Base-by-base conservation (phyloP, 2,113 vertebrate genomes). In the Leptosomus discolor region DNA sequence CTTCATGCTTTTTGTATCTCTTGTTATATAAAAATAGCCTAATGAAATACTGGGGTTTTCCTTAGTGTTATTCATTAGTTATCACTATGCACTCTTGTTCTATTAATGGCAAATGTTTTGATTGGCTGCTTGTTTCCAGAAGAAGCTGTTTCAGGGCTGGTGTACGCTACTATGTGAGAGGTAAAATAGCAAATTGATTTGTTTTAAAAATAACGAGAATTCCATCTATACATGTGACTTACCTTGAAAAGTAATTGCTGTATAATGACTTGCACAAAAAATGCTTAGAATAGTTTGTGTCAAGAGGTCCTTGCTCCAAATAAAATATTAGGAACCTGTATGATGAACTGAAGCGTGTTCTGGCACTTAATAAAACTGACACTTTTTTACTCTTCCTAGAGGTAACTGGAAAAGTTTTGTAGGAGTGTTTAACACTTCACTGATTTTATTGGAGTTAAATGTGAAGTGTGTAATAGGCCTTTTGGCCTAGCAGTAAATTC, bases 71-170 rank as follows among this genome's bases (percentile, higher is more conserved):
- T 15, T 70, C 12, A 36, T 73, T 78, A 99, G 99, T 99, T 98
- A 98, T 99, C 92, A 97, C 96, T 19, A 99, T 99, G 98, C 99
- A 98, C 86, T 99, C 99, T 1, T 99, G 99, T 96, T 99, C 98
- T 83, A 98, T 99, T 96, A 99, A 99, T 73, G 99, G 99, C 17
- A 99, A 99, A 80, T 94, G 98, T 96, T 99, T 99, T 79, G 99
- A 99, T 61, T 99, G 99, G 99, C 98, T 98, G 82, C 98, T 99
- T 48, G 98, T 99, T 96, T 99, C 99, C 34, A 98, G 99, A 95
- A 98, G 99, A 96, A 99, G 99, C 96, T 99, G 99, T 90, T 99
- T 99, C 98, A 98, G 99, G 89, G 99, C 99, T 21, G 99, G 99
- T 0, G 99, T 99, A 4, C 99, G 99, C 74, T 99, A 99, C 97